Conservation (phyloP, 2,113 vertebrate species). For the Scatophagus argus region DNA sequence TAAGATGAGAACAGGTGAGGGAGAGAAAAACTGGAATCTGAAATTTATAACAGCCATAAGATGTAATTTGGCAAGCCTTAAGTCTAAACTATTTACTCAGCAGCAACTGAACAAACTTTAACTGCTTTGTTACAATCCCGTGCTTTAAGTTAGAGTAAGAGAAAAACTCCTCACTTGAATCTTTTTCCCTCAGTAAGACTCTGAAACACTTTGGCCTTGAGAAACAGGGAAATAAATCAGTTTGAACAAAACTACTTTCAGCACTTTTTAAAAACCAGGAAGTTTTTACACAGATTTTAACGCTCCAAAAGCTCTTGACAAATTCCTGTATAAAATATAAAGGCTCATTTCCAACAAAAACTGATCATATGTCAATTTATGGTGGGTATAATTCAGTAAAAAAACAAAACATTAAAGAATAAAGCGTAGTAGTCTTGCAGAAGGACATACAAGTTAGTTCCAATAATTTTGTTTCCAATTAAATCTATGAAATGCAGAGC, state of each 20-base stretch:
- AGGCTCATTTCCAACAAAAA: not conserved
- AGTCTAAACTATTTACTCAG: conserved; percentile 35
- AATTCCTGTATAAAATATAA: conserved; percentile 1
- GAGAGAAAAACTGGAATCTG: not conserved
- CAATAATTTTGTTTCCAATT: not conserved
- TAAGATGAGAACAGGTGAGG: not conserved
- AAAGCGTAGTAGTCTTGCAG: not conserved
- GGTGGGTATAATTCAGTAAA: not conserved
- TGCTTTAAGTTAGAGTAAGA: conserved; percentile 18
- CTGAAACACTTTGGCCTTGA: conserved; percentile 24
- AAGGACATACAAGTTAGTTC: not conserved
- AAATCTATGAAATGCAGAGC: not conserved
- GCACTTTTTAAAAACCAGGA: not conserved
- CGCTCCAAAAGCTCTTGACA: not conserved
- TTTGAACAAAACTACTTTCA: not conserved
- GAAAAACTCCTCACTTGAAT: conserved; percentile 9
- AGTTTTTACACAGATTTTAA: not conserved
- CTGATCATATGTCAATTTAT: not conserved
- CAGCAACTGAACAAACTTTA: conserved; percentile 41
- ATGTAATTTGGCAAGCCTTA: conserved; percentile 37
- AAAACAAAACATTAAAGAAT: not conserved
- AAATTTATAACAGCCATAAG: conserved; percentile 26
- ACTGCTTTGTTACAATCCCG: conserved; percentile 31
- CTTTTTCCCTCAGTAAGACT: not conserved
- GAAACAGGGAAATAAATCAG: conserved; percentile 17